Conservation (phyloP, 2,113 vertebrate species). For the Bubo blakistoni region DNA sequence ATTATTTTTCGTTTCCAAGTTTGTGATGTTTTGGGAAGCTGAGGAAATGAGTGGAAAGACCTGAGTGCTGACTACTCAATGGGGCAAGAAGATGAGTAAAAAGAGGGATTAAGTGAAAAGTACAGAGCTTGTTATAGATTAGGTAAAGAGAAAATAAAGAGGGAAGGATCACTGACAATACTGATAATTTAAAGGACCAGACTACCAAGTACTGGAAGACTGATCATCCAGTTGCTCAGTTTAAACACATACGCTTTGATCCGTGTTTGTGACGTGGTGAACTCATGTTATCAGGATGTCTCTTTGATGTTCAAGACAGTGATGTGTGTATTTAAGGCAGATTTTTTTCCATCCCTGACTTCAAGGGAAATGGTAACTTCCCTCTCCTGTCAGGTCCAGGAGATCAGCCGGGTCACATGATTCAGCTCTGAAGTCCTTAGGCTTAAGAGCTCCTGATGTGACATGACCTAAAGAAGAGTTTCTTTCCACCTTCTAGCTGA, state of each 20-base stretch:
- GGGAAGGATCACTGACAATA: neutral
- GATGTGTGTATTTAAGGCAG: neutral
- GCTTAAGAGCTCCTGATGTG: neutral
- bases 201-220: neutral
- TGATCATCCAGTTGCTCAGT: neutral
- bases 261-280: fast-evolving
- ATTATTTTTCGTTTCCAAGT: neutral
- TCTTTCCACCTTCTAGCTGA: neutral
- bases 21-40: neutral
- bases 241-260: neutral
- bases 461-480: neutral
- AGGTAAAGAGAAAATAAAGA: neutral
- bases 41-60: neutral
- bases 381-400: neutral
- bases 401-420: neutral
- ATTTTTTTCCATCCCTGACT: neutral
- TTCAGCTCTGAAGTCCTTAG: neutral
- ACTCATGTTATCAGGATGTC: neutral
- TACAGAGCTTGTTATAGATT: neutral
- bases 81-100: neutral
- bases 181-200: neutral
- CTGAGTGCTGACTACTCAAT: neutral
- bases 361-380: neutral
- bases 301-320: neutral
- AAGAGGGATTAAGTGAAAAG: neutral